Evolutionary conservation across 2,113 vertebrate genomes (phyloP).

Genomic region (Noctilio leporinus): DNA sequence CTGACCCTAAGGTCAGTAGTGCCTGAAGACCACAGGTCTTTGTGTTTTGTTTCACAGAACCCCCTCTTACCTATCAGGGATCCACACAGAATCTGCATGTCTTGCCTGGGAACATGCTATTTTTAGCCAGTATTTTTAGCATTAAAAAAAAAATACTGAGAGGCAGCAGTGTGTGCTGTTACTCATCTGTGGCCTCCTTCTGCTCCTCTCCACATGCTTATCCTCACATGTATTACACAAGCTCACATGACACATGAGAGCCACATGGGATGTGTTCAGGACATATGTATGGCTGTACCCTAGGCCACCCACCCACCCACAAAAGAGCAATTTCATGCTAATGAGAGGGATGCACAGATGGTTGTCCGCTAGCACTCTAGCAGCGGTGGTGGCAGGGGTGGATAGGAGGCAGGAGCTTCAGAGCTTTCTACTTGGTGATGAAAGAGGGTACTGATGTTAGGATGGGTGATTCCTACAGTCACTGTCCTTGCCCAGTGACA

Average conservation of each 20-base stretch:
- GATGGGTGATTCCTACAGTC: not conserved
- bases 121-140: conserved; percentile 78
- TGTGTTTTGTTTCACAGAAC: not conserved
- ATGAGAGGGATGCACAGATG: not conserved
- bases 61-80: not conserved
- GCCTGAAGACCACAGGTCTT: not conserved
- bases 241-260: not conserved
- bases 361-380: not conserved
- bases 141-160: conserved; percentile 81
- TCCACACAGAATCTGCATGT: conserved; percentile 48
- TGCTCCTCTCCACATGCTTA: conserved; percentile 62
- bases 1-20: not conserved
- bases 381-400: not conserved
- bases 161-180: conserved; percentile 73
- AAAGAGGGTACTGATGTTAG: not conserved
- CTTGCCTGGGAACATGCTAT: conserved; percentile 73
- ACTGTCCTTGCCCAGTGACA: not conserved
- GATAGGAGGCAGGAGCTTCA: not conserved
- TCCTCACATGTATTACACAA: conserved; percentile 19
- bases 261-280: not conserved
- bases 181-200: conserved; percentile 78
- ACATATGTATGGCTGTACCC: not conserved
- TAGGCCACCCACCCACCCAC: not conserved
- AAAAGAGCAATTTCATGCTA: not conserved
- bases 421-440: not conserved